These are phyloP conservation scores for Anolis sagrei DNA, from an alignment of 2,113 vertebrate genomes.

Conservation along the genomic window DNA sequence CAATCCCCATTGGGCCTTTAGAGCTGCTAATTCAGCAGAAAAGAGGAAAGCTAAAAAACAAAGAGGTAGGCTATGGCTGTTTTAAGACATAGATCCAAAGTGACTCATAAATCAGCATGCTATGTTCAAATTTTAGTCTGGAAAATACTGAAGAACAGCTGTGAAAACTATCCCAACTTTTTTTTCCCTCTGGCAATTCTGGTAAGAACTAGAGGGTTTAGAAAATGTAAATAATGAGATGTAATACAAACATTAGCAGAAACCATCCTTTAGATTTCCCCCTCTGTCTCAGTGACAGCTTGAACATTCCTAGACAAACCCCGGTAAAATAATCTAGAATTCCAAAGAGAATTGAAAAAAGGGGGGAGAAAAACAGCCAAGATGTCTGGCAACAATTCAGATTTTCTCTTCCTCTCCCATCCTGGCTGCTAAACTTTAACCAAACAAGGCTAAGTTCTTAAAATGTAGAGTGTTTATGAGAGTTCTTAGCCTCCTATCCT, in stretches of 20 bases:
- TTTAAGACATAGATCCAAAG: conserved; percentile 92
- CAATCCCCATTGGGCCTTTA: conserved; percentile 83
- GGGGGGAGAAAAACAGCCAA: conserved; percentile 23
- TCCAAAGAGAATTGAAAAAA: conserved; percentile 51
- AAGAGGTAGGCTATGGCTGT: conserved; percentile 83
- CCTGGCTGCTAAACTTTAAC: conserved; percentile 28
- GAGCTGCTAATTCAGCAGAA: conserved; percentile 96
- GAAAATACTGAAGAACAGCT: conserved; percentile 85
- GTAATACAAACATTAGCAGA: conserved; percentile 70
- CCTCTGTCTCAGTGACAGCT: conserved; percentile 53
- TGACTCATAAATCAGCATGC: conserved; percentile 92
- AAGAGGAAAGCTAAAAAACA: conserved; percentile 90
- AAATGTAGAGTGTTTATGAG: background rate
- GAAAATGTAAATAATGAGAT: conserved; percentile 70
- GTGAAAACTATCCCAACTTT: conserved; percentile 79
- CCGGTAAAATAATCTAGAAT: conserved; percentile 42
- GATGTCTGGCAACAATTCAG: conserved; percentile 36
- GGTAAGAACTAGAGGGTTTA: conserved; percentile 67
- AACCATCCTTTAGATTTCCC: conserved; percentile 67
- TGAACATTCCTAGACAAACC: conserved; percentile 61
- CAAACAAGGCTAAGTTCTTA: conserved; percentile 29
- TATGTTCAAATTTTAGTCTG: conserved; percentile 85
- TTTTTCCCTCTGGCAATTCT: conserved; percentile 59
- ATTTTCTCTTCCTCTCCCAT: conserved; percentile 20
- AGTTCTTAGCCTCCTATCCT: conserved; percentile 4